Evolutionary conservation across 2,797 vertebrate genomes (phyloP).

Genomic region (Sphaeramia orbicularis): DNA sequence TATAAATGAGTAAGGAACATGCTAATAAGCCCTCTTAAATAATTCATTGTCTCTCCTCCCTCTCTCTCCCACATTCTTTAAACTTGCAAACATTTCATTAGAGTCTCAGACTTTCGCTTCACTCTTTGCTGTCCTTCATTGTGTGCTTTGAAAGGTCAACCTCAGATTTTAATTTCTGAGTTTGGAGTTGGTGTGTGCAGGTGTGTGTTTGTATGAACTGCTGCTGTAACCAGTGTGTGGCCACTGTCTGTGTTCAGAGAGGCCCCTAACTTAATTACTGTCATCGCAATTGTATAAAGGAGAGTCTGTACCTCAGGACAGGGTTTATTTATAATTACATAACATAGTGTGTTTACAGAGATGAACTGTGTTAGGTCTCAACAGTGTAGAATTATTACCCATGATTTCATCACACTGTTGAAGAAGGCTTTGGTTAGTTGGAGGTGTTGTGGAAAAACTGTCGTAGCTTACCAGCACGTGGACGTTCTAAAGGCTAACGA

Average conservation of each 20-base stretch:
- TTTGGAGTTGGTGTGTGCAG: neutral
- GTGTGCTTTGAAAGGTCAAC: constrained; percentile 42
- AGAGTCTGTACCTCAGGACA: constrained; percentile 15
- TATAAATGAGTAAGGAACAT: constrained; percentile 26
- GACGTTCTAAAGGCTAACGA: neutral
- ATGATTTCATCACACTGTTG: neutral
- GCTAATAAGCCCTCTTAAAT: constrained; percentile 47
- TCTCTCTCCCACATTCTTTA: constrained; percentile 23
- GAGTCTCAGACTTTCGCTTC: neutral
- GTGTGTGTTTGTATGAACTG: neutral
- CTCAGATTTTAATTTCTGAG: neutral
- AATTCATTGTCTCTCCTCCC: constrained; percentile 31
- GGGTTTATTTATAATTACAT: constrained; percentile 28
- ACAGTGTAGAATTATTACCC: constrained; percentile 8
- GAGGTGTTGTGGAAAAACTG: neutral
- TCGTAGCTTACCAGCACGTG: neutral
- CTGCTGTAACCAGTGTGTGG: neutral
- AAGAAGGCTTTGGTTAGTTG: neutral
- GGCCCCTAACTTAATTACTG: constrained; percentile 15
- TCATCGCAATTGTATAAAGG: constrained; percentile 7
- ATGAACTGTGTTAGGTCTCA: constrained; percentile 5
- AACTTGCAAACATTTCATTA: constrained; percentile 48
- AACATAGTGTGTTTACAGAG: constrained; percentile 17
- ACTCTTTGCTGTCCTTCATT: neutral
- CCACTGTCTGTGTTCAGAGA: constrained; percentile 6